Evolutionary conservation across 2,888 invertebrate species (phyloP), one percentile per base, ranked within the genome.

Genomic region (Ichneumoninae sp.): DNA sequence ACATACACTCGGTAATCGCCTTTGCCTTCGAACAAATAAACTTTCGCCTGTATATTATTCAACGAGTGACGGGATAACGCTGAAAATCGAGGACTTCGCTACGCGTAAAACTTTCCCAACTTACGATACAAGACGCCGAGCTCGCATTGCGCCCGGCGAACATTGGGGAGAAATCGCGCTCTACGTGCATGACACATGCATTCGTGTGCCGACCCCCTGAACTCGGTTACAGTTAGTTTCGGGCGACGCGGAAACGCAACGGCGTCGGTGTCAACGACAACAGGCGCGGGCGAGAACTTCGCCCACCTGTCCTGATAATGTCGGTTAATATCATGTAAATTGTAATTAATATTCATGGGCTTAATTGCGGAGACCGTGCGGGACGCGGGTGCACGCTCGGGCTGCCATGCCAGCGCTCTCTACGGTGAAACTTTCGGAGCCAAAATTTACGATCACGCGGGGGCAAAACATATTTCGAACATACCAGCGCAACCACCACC

Each of bases 281-380:
- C 89, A 88, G 89, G 88, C 89, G 88, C 87, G 80, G 87, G 83
- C 88, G 85, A 83, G 82, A 91, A 92, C 89, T 91, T 92, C 83
- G 87, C 89, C 88, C 90, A 89, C 89, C 90, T 91, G 92, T 91
- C 91, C 90, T 89, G 92, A 92, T 93, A 92, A 93, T 93, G 92
- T 92, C 91, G 90, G 91, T 92, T 92, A 92, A 93, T 92, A 92
- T 92, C 92, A 91, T 91, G 92, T 93, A 92, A 92, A 93, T 92
- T 91, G 91, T 91, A 92, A 93, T 93, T 93, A 93, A 93, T 92
- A 93, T 92, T 92, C 92, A 92, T 90, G 90, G 90, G 85, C 89
- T 90, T 92, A 92, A 92, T 92, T 93, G 89, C 88, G 82, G 68
- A 65, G 44, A 63, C 82, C 84, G 85, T 85, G 86, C 74, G 73